Base-by-base conservation (phyloP, 2,797 vertebrate genomes). In the Apogon hyalosoma region DNA sequence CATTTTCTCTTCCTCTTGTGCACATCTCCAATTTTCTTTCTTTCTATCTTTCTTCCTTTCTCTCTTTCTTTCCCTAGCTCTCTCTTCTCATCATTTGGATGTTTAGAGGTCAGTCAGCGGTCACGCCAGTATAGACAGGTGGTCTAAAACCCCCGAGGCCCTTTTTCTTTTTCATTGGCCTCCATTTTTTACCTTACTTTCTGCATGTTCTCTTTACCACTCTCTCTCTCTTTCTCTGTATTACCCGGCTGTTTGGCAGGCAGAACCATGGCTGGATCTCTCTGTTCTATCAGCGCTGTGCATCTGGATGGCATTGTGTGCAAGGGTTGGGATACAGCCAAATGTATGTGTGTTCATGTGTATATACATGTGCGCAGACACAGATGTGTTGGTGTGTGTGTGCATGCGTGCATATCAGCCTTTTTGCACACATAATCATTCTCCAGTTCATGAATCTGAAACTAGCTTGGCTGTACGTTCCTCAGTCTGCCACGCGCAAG, bases 301-400 rank as follows among this genome's bases (percentile, higher is more conserved):
- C 91, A 92, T 93, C 92, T 92, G 92, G 88, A 88, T 87, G 82
- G 88, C 77, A 89, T 90, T 90, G 88, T 89, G 87, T 84, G 70
- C 84, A 86, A 69, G 59, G 80, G 67, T 87, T 93, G 92, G 92
- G 78, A 67, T 71, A 41, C 50, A 72, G 88, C 89, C 92, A 92
- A 73, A 77, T 79, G 80, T 81, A 39, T 63, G 75, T 61, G 53
- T 16, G 52, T 33, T 54, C 51, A 48, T 49, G 62, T 54, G 55
- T 71, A 47, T 52, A 42, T 47, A 41, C 50, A 45, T 24, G 24
- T 52, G 52, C 40, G 39, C 24, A 28, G 24, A 28, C 24, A 28
- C 24, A 28, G 24, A 28, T 53, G 66, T 55, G 45, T 56, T 57
- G 49, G 38, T 52, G 48, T 46, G 58, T 21, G 13, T 61, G 24